Conservation (phyloP, 2,888 invertebrate genomes). For the Hipparchia sbordonii region DNA sequence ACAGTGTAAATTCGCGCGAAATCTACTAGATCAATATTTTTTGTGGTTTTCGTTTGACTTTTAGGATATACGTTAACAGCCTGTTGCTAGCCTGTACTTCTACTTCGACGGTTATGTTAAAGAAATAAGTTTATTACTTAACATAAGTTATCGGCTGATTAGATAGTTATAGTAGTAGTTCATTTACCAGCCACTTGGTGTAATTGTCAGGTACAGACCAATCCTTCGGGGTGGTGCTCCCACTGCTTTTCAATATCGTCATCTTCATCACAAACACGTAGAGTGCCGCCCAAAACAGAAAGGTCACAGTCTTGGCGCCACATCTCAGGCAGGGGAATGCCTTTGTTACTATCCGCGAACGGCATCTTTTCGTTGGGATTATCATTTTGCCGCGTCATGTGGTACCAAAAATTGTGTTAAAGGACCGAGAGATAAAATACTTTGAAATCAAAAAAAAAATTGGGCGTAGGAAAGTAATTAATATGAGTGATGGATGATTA, state of each 20-base stretch:
- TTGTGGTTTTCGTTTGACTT: not conserved
- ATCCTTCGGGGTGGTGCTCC: slow-evolving; percentile 60
- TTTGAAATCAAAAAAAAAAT: slow-evolving; percentile 30
- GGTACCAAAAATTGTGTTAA: slow-evolving; percentile 45
- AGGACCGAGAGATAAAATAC: slow-evolving; percentile 33
- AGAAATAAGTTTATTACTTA: not conserved
- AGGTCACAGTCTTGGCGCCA: slow-evolving; percentile 73
- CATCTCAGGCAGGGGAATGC: slow-evolving; percentile 69
- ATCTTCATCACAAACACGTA: slow-evolving; percentile 77
- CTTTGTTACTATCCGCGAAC: slow-evolving; percentile 62
- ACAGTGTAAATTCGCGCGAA: not conserved
- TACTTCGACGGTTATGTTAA: not conserved
- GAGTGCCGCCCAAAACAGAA: slow-evolving; percentile 74
- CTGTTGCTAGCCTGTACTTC: not conserved
- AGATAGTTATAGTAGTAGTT: slow-evolving; percentile 2
- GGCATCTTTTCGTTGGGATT: slow-evolving; percentile 63
- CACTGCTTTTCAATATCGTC: slow-evolving; percentile 75
- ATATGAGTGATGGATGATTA: not conserved
- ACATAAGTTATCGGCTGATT: not conserved
- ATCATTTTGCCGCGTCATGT: slow-evolving; percentile 69
- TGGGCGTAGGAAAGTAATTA: not conserved
- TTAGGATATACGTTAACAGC: not conserved
- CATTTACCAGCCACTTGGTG: slow-evolving; percentile 75
- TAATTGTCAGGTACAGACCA: slow-evolving; percentile 76
- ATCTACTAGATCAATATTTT: not conserved